Conservation (phyloP, 2,113 vertebrate species). For the Colinus virginianus region DNA sequence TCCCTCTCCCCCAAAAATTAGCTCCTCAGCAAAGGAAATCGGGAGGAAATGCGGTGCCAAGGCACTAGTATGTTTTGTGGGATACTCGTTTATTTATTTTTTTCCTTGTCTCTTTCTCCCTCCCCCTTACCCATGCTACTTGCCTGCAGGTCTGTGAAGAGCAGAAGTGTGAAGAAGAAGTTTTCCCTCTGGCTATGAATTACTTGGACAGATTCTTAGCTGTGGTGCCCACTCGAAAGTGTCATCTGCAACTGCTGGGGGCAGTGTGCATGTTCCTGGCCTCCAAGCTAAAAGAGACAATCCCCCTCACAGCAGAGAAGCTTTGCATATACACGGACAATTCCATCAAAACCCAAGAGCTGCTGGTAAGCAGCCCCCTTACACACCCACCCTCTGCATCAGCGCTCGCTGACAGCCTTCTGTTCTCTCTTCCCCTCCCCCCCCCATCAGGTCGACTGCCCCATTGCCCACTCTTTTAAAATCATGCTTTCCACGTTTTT, state of each 20-base stretch:
- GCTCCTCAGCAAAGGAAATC: conserved; percentile 48
- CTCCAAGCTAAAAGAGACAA: conserved; percentile 96
- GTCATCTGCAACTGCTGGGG: conserved; percentile 94
- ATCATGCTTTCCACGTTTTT: background rate
- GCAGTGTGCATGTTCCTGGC: conserved; percentile 98
- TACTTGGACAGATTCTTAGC: conserved; percentile 98
- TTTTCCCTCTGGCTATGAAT: conserved; percentile 98
- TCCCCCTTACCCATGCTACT: background rate
- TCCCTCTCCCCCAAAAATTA: conserved; percentile 62
- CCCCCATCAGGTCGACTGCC: background rate
- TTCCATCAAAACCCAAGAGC: conserved; percentile 93
- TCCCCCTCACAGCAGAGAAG: conserved; percentile 95
- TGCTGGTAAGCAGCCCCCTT: conserved; percentile 90
- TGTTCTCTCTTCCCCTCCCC: no score
- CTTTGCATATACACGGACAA: conserved; percentile 98
- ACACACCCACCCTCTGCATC: background rate
- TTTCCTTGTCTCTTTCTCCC: background rate
- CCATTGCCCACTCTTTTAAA: background rate
- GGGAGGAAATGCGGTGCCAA: background rate
- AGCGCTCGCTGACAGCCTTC: background rate
- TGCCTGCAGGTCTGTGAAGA: conserved; percentile 91
- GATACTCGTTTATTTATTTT: conserved; percentile 6
- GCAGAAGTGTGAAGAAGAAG: conserved; percentile 86
- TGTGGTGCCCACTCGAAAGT: conserved; percentile 92
- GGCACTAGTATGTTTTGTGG: background rate